Evolutionary conservation across 2,113 vertebrate species (phyloP).

Genomic region (Parotia lawesii): DNA sequence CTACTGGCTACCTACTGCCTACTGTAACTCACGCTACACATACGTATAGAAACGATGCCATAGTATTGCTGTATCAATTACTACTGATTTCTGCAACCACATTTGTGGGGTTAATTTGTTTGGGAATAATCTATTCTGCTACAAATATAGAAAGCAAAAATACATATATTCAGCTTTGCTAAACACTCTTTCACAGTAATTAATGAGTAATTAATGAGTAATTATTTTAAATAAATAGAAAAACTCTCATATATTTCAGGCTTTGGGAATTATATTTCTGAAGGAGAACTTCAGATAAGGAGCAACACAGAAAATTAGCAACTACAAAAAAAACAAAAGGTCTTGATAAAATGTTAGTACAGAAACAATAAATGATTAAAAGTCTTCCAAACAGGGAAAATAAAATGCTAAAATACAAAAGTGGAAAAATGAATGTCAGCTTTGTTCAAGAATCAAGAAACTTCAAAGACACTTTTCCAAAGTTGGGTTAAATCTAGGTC

Average conservation of each 20-base stretch:
- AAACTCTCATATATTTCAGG: neutral
- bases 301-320: neutral
- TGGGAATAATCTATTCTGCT: neutral
- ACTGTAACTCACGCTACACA: neutral
- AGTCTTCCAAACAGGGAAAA: neutral
- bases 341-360: neutral
- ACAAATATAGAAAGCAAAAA: constrained; percentile 2
- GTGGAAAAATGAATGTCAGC: neutral
- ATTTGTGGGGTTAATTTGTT: constrained; percentile 14
- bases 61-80: constrained; percentile 12
- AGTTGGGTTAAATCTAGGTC: neutral
- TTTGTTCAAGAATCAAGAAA: neutral
- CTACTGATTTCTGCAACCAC: neutral
- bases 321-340: neutral
- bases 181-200: neutral
- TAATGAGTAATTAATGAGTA: neutral
- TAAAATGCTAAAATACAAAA: neutral
- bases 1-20: constrained; percentile 34
- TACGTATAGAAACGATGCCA: neutral
- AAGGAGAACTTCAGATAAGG: neutral
- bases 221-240: constrained; percentile 3
- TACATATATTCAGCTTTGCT: neutral
- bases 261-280: neutral
- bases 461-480: neutral
- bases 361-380: neutral